Base-by-base conservation (phyloP, 2,113 vertebrate genomes). In the Charadrius vociferus region DNA sequence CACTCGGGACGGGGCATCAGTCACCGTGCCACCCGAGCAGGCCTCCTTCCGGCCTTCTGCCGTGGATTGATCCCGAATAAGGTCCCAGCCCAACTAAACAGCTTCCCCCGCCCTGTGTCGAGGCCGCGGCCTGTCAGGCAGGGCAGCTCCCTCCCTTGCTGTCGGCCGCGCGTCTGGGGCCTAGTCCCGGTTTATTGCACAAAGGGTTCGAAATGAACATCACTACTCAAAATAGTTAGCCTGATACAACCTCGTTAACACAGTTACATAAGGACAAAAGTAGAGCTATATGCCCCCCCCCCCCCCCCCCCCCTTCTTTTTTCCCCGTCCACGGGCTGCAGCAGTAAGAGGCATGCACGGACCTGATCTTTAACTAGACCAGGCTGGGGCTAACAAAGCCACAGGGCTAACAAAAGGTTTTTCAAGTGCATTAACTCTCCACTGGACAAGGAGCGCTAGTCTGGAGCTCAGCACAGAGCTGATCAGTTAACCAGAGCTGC, bases 401-500 rank as follows among this genome's bases (percentile, higher is more conserved):
- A 15, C n/a, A 3, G 58, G 17, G 18, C 1, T 62, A 62, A 85
- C 93, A 93, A 92, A 53, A 82, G 80, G 34, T 34, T 37, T 37
- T 58, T 29, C 8, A 11, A 8, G 55, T 4, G 50, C 68, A 8
- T 52, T 36, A 62, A 36, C 66, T 41, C 30, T 10, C 18, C 30
- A 12, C 23, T 0, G 0, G n/a, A 9, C 26, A 39, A 20, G 12
- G 10, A 43, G 14, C 19, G 2, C 34, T 20, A 23, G 4, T 12
- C 67, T 12, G 30, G 27, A 59, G 37, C 81, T 72, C 43, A 19
- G 47, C 15, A 9, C 55, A 7, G 43, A 36, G 79, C 24, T 2
- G 0, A 4, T 9, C 36, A 6, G 23, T 22, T 81, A 37, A 30
- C n/a, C 15, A 6, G 27, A 81, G 32, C 32, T 4, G 27, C n/a